Evolutionary conservation across 2,113 vertebrate genomes (phyloP), one percentile per base, ranked within the genome.

Genomic region (Grammomys dolichurus): DNA sequence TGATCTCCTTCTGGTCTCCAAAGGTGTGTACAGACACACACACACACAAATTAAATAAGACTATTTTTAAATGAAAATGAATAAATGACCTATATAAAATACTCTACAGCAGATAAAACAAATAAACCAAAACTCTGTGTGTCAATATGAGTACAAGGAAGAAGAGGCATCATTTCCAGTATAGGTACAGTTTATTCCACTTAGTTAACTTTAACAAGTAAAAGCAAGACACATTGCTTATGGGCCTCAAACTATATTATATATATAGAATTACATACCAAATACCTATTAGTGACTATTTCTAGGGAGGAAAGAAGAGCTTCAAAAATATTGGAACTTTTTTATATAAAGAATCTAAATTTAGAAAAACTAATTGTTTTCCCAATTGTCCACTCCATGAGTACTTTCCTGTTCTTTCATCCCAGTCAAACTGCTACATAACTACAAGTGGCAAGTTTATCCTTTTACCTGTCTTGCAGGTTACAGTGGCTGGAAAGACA

Each of bases 41-140:
- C 4, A 16, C 17, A 40, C 36, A n/a, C 73, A 75, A 3, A 43
- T 12, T 43, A 46, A 75, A 76, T 14, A 48, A 7, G 33, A 16
- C 75, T 78, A 78, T 56, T 36, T 80, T 33, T 17, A 80, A 54
- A 80, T 31, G 28, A 80, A 80, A 56, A 80, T 51, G 76, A 48
- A 24, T 56, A 77, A 77, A 86, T 80, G 80, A 75, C 75, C 48
- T 60, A 1, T 28, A 14, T 48, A 51, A 11, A 58, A 58, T 14
- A 82, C 56, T 69, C 82, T 7, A 63, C 0, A 56, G 24, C 11
- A 93, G 48, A 40, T 82, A 96, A 51, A 94, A 92, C 65, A 36
- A 89, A 26, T 48, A 85, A 96, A 84, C 5, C 26, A 97, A 43
- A 95, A 89, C 26, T 93, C 8, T 67, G 22, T 69, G 40, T 10